A percentile compares a stretch with the other conserved stretches of the same genome.
These are phyloP conservation scores for Propithecus coquereli DNA, from an alignment of 2,113 vertebrate species.

Conservation along the genomic window DNA sequence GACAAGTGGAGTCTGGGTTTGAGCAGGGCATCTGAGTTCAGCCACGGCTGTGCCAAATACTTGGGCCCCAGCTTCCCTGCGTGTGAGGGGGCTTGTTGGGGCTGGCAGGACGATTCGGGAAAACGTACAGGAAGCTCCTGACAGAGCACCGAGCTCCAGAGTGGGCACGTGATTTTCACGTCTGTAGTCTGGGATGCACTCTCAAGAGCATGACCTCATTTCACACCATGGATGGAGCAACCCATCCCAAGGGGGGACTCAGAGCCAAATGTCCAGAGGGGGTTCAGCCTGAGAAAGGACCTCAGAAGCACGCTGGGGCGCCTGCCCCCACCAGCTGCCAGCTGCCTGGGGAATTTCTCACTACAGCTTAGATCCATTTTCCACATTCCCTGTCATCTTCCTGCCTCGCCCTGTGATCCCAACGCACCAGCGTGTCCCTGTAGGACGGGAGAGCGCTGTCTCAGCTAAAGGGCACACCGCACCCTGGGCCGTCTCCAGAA, in stretches of 20 bases:
- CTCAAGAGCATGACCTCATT: neutral
- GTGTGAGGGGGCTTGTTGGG: neutral
- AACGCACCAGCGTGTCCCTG: neutral
- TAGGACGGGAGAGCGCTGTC: neutral
- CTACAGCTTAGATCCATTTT: neutral
- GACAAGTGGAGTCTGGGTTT: accelerated
- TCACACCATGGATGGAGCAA: neutral
- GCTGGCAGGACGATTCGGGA: neutral
- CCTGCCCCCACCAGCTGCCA: neutral
- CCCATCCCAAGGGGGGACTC: neutral
- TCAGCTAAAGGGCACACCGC: neutral
- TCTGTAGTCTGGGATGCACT: accelerated
- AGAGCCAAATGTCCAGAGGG: neutral
- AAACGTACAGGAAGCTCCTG: accelerated
- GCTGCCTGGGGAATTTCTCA: neutral
- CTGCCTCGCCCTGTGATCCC: neutral
- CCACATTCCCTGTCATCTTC: neutral
- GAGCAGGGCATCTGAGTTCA: neutral
- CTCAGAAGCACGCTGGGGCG: neutral
- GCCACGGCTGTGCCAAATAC: accelerated
- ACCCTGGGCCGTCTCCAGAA: neutral
- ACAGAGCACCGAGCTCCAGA: too few relatives aligned
- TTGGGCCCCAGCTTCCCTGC: accelerated
- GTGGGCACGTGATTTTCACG: accelerated
- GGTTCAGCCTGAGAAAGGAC: neutral